Conservation (phyloP, 2,888 invertebrate genomes). For the Dendrolimus houi region DNA sequence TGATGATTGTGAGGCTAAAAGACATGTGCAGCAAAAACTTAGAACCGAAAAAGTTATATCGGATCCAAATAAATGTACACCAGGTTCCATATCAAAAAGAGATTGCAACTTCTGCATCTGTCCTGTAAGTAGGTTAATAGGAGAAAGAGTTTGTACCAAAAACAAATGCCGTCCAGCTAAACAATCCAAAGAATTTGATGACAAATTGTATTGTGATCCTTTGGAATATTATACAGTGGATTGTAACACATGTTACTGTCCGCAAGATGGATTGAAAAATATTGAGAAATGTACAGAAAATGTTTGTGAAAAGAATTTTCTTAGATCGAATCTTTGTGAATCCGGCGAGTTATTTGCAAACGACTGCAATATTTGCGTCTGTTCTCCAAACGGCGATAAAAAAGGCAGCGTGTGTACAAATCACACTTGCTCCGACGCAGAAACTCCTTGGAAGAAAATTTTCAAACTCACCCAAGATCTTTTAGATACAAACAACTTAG, state of each 20-base stretch:
- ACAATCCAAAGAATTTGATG: constrained; percentile 2
- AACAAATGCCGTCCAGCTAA: constrained; percentile 27
- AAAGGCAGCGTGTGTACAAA: constrained; percentile 47
- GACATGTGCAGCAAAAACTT: constrained; percentile 27
- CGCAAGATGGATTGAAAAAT: constrained; percentile 51
- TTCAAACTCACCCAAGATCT: constrained; percentile 40
- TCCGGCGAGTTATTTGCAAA: constrained; percentile 55
- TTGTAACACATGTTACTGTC: constrained; percentile 60
- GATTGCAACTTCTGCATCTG: constrained; percentile 68
- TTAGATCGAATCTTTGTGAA: constrained; percentile 41
- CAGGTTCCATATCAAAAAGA: constrained; percentile 45
- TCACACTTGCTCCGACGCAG: constrained; percentile 35
- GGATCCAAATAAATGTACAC: constrained; percentile 27
- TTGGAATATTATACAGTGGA: constrained; percentile 55
- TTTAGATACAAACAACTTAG: constrained; percentile 23
- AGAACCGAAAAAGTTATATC: constrained; percentile 12
- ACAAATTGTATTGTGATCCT: constrained; percentile 48
- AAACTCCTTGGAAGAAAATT: constrained; percentile 40
- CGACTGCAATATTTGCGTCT: constrained; percentile 62
- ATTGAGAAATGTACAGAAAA: constrained; percentile 60
- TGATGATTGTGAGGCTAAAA: constrained; percentile 53
- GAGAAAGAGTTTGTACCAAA: constrained; percentile 47
- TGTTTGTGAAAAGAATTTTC: constrained; percentile 46
- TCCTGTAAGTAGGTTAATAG: constrained; percentile 36
- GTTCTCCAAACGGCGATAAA: constrained; percentile 54